phyloP scores from a whole-genome alignment of 2,797 vertebrate genomes.

The Macrochelys suwanniensis region DNA sequence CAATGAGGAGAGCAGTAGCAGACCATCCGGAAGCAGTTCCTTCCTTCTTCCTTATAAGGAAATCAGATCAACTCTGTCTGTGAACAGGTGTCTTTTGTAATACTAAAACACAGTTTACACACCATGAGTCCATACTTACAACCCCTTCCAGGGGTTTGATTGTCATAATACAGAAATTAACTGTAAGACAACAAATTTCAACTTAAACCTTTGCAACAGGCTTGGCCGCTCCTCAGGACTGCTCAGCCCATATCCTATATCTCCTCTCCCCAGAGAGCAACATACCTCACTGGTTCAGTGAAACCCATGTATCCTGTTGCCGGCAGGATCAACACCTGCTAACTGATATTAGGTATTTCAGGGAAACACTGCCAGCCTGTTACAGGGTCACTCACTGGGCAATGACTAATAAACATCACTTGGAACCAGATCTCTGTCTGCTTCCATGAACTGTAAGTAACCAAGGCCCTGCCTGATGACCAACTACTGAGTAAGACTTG shows the following conservation, averaged over 20 bases:
- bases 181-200: background rate
- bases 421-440: background rate
- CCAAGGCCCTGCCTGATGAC: background rate
- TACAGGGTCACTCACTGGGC: background rate
- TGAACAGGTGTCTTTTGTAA: background rate
- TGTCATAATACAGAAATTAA: background rate
- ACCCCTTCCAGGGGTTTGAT: background rate
- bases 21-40: background rate
- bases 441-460: background rate
- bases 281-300: background rate
- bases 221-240: background rate
- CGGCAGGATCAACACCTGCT: background rate
- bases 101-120: background rate
- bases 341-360: background rate
- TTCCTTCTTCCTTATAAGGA: background rate
- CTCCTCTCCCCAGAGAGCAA: background rate
- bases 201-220: background rate
- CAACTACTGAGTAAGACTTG: rapidly evolving
- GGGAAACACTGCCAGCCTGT: background rate
- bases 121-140: background rate
- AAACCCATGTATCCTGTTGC: background rate
- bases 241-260: background rate
- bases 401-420: background rate
- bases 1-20: background rate
- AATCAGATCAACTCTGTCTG: background rate